Evolutionary conservation across 2,113 vertebrate genomes (phyloP).

Genomic region (Macaca nemestrina): DNA sequence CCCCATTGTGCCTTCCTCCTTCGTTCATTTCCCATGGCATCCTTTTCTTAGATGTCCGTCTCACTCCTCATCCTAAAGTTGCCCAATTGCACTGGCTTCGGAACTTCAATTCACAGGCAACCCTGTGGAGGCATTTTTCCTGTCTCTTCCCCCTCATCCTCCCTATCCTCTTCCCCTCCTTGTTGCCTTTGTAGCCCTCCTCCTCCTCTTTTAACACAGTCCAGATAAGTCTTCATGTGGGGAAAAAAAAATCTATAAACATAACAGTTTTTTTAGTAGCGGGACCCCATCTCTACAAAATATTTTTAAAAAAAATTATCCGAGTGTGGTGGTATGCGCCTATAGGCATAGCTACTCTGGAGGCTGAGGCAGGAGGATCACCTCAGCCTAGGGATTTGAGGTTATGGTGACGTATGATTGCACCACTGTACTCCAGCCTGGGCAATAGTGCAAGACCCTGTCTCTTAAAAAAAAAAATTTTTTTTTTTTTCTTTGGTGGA

Average conservation of each 20-base stretch:
- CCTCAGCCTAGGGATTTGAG: too few species aligned
- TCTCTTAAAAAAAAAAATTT: too few species aligned
- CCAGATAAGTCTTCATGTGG: background rate
- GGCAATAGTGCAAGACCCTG: too few species aligned
- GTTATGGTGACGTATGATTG: too few species aligned
- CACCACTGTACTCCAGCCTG: too few species aligned
- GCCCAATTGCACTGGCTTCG: background rate
- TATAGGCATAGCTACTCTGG: too few species aligned
- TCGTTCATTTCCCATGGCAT: background rate
- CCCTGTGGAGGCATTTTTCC: background rate
- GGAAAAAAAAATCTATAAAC: background rate
- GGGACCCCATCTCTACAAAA: background rate
- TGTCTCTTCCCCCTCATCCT: background rate
- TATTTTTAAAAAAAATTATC: too few species aligned
- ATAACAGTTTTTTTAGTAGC: background rate
- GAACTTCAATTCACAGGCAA: background rate
- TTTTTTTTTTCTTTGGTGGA: background rate
- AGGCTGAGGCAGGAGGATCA: too few species aligned
- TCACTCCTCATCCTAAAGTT: background rate
- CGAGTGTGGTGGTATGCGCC: too few species aligned
- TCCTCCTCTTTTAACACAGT: background rate
- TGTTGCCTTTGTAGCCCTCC: background rate
- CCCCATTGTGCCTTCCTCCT: background rate
- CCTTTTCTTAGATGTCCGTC: background rate
- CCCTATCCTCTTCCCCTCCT: background rate